Percentiles rank a stretch among this genome's conserved stretches.
Evolutionary conservation across 1,140 invertebrate species (phyloP).

Genomic region (Cecropterus lyciades): DNA sequence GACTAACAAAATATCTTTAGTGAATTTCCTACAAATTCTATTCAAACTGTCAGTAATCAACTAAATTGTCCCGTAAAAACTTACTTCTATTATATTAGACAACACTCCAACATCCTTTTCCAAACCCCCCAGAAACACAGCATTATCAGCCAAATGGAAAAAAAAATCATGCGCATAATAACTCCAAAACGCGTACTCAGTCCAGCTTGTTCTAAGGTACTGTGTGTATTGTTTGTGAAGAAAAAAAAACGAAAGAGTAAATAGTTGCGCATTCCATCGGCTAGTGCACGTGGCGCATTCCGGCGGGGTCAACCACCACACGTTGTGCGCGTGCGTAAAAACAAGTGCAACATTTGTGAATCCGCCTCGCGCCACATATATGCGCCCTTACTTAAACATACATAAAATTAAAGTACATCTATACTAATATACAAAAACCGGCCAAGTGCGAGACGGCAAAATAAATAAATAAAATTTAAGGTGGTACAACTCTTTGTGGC

Average conservation of each 20-base stretch:
- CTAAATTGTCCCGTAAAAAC: too few species aligned
- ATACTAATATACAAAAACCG: too few species aligned
- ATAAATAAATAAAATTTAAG: too few species aligned
- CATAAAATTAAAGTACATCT: too few species aligned
- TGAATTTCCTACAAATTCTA: too few species aligned
- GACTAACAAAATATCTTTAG: too few species aligned
- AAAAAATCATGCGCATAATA: background rate
- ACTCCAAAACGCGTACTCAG: background rate
- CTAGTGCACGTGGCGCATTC: conserved; percentile 80
- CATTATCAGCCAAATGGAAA: background rate
- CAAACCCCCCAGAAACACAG: too few species aligned
- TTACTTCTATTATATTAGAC: too few species aligned
- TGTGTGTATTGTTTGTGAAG: conserved; percentile 13
- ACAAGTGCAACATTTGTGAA: conserved; percentile 64
- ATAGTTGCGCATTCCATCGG: conserved; percentile 80
- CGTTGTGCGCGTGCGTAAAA: conserved; percentile 71
- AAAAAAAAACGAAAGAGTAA: conserved; percentile 71
- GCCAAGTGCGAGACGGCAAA: too few species aligned
- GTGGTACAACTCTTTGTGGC: too few species aligned
- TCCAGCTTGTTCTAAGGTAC: conserved; percentile 62
- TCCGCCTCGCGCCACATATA: conserved; percentile 24
- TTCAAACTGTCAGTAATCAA: too few species aligned
- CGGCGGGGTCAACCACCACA: conserved; percentile 79
- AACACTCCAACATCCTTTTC: too few species aligned
- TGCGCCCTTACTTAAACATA: background rate